These are phyloP conservation scores for Acanthacorydalis orientalis DNA, from an alignment of 2,888 invertebrate genomes.

Conservation along the genomic window DNA sequence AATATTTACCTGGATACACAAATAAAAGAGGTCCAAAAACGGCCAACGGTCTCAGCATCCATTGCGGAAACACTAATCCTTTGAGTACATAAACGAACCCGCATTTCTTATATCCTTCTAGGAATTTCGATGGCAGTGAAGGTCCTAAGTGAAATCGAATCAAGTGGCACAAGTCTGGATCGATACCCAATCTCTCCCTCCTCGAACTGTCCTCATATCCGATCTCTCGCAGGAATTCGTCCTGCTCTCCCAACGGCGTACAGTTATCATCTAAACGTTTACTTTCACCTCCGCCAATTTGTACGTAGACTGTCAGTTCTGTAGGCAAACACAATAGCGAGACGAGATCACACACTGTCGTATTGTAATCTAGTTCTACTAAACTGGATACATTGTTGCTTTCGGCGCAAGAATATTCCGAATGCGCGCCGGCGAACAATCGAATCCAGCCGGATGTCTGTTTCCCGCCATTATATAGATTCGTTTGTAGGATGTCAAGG, in stretches of 20 bases:
- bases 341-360: slow-evolving; percentile 32
- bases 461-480: slow-evolving; percentile 8
- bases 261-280: slow-evolving; percentile 36
- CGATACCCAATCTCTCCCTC: slow-evolving; percentile 42
- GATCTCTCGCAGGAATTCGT: slow-evolving; percentile 36
- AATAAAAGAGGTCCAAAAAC: slow-evolving; percentile 41
- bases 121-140: slow-evolving; percentile 32
- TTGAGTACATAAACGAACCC: slow-evolving; percentile 37
- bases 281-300: slow-evolving; percentile 37
- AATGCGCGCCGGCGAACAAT: slow-evolving; percentile 38
- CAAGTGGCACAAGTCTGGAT: slow-evolving; percentile 43
- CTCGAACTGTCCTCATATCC: slow-evolving; percentile 42
- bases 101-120: slow-evolving; percentile 27
- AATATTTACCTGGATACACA: slow-evolving; percentile 32
- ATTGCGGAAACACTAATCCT: slow-evolving; percentile 51
- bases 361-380: slow-evolving; percentile 37
- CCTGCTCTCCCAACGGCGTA: slow-evolving; percentile 41
- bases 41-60: slow-evolving; percentile 42
- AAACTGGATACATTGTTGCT: slow-evolving; percentile 31
- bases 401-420: slow-evolving; percentile 28
- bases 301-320: slow-evolving; percentile 33
- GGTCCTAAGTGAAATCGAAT: slow-evolving; percentile 45
- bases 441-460: slow-evolving; percentile 41
- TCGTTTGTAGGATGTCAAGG: slow-evolving; percentile 10
- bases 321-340: slow-evolving; percentile 31